Evolutionary conservation across 1,140 invertebrate species (phyloP).

Genomic region (Listronotus oregonensis): DNA sequence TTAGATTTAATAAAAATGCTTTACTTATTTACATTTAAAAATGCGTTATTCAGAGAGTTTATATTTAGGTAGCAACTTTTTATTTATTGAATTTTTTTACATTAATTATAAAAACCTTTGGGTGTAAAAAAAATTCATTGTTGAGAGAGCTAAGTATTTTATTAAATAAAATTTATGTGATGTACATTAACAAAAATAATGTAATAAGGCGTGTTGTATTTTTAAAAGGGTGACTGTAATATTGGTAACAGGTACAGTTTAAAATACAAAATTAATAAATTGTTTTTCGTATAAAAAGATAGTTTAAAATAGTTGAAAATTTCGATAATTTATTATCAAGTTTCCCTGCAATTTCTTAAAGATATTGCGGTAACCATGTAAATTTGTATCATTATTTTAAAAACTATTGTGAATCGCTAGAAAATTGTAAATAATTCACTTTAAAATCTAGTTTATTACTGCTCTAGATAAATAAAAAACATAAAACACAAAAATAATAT

Average conservation of each 20-base stretch:
- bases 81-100: too few relatives aligned
- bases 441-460: constrained; percentile 37
- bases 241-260: background rate
- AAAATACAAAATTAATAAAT: constrained; percentile 17
- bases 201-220: constrained; percentile 10
- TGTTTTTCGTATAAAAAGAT: constrained; percentile 23
- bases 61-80: too few relatives aligned
- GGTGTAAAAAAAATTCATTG: too few relatives aligned
- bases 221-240: constrained; percentile 6
- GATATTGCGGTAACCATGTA: constrained; percentile 19
- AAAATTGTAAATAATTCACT: constrained; percentile 37
- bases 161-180: constrained; percentile 11
- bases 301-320: constrained; percentile 31
- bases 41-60: too few relatives aligned
- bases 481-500: background rate
- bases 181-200: constrained; percentile 12
- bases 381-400: constrained; percentile 32
- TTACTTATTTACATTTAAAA: too few relatives aligned
- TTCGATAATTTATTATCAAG: constrained; percentile 28
- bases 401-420: constrained; percentile 24
- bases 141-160: too few relatives aligned
- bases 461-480: constrained; percentile 33
- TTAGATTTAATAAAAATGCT: too few relatives aligned
- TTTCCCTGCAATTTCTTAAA: constrained; percentile 21
- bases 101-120: too few relatives aligned